These are phyloP conservation scores for Frankliniella intonsa DNA, from an alignment of 2,888 invertebrate genomes.

Conservation along the genomic window DNA sequence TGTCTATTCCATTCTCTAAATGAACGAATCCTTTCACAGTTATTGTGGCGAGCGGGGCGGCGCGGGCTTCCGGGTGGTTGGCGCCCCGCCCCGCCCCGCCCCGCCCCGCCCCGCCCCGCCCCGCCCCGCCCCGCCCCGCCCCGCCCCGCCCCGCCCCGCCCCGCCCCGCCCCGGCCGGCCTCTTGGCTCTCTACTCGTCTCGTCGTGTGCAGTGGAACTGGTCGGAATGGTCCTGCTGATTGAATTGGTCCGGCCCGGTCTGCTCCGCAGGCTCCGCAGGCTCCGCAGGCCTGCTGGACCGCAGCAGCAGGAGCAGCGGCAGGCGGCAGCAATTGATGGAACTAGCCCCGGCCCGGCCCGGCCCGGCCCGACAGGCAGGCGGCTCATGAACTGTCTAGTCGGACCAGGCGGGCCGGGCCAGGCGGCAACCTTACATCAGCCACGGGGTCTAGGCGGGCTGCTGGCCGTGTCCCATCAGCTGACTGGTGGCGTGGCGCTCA, in stretches of 20 bases:
- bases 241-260: slow-evolving; percentile 2
- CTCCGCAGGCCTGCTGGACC: not conserved
- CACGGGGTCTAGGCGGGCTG: too few species aligned
- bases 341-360: not conserved
- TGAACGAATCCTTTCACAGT: slow-evolving; percentile 15
- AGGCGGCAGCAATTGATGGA: slow-evolving; percentile 1
- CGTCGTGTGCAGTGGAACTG: not conserved
- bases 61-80: not conserved
- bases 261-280: not conserved
- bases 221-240: slow-evolving; percentile 7
- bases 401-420: too few species aligned
- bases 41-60: not conserved
- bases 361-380: not conserved
- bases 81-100: not conserved
- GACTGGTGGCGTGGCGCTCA: too few species aligned
- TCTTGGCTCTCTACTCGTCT: not conserved
- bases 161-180: not conserved
- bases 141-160: not conserved
- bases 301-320: not conserved
- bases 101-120: not conserved
- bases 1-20: slow-evolving; percentile 10
- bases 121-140: not conserved
- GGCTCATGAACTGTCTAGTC: too few species aligned
- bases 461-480: too few species aligned
- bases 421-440: too few species aligned